Percentiles rank a stretch among this genome's conserved stretches.
Evolutionary conservation across 2,888 invertebrate species (phyloP).

Genomic region (Thera britannica): DNA sequence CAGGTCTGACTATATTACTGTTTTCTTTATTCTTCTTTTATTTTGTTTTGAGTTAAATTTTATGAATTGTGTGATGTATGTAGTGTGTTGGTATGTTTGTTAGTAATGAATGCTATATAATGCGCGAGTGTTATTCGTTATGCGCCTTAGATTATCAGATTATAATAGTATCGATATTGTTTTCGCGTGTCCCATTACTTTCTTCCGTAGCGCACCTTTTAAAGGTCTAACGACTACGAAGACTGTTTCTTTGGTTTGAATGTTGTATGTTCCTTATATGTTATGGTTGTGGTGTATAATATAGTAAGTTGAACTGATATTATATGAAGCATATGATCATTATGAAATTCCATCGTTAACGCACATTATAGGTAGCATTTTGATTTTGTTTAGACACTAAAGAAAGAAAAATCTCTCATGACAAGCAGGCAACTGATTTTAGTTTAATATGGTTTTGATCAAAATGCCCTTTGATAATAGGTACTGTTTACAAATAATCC

Average conservation of each 20-base stretch:
- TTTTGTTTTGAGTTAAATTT: constrained; percentile 76
- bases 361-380: constrained; percentile 58
- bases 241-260: constrained; percentile 25
- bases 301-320: constrained; percentile 37
- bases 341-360: constrained; percentile 44
- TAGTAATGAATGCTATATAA: constrained; percentile 60
- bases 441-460: constrained; percentile 6
- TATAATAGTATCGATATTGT: constrained; percentile 60
- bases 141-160: constrained; percentile 61
- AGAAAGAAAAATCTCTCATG: not conserved
- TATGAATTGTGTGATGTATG: constrained; percentile 66
- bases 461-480: constrained; percentile 14
- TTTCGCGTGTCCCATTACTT: constrained; percentile 56
- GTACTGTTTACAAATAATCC: not conserved
- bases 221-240: constrained; percentile 2
- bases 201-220: constrained; percentile 41
- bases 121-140: constrained; percentile 80
- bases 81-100: constrained; percentile 50
- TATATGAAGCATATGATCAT: constrained; percentile 27
- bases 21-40: constrained; percentile 56
- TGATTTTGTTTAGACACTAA: constrained; percentile 33
- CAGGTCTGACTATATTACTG: constrained; percentile 49
- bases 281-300: constrained; percentile 39
- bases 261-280: constrained; percentile 28
- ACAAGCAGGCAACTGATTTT: not conserved